Conservation (phyloP, 2,797 vertebrate genomes). For the Pseudomugil gertrudae region DNA sequence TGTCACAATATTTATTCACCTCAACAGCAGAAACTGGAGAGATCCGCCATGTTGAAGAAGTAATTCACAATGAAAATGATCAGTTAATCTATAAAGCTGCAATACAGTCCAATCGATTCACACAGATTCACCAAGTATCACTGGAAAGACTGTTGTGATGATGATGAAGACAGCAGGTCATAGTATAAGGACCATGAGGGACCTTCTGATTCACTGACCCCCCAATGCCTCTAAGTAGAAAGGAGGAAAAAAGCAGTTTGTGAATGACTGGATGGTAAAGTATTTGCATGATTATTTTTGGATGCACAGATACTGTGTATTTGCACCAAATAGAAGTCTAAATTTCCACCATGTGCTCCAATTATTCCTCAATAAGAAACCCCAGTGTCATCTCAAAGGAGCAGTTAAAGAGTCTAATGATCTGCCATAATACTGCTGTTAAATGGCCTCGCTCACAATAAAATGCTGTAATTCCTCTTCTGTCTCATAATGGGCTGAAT, state of each 20-base stretch:
- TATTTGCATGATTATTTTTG: slow-evolving; percentile 47
- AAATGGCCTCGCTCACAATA: slow-evolving; percentile 79
- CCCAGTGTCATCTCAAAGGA: slow-evolving; percentile 67
- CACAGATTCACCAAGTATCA: slow-evolving; percentile 11
- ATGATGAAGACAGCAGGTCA: slow-evolving; percentile 59
- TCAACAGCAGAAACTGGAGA: slow-evolving; percentile 25
- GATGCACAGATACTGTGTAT: slow-evolving; percentile 28
- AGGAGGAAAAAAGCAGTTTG: slow-evolving; percentile 6
- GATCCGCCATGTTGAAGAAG: slow-evolving; percentile 30
- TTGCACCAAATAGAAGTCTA: slow-evolving; percentile 51
- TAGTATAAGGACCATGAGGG: slow-evolving; percentile 62
- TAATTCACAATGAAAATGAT: slow-evolving; percentile 40
- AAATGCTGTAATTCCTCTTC: slow-evolving; percentile 81
- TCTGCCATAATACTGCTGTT: slow-evolving; percentile 80
- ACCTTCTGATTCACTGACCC: slow-evolving; percentile 62
- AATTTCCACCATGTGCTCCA: slow-evolving; percentile 70
- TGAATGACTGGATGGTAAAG: slow-evolving; percentile 45
- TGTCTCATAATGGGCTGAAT: slow-evolving; percentile 81
- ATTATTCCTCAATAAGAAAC: slow-evolving; percentile 73
- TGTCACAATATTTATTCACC: slow-evolving; percentile 62
- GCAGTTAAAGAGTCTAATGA: slow-evolving; percentile 82
- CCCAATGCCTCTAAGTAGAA: neutral
- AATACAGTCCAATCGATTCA: neutral
- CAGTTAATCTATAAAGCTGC: slow-evolving; percentile 12
- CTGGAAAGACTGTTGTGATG: slow-evolving; percentile 22